Base-by-base conservation (phyloP, 2,888 invertebrate genomes). In the Prosopocoilus inquinatus region DNA sequence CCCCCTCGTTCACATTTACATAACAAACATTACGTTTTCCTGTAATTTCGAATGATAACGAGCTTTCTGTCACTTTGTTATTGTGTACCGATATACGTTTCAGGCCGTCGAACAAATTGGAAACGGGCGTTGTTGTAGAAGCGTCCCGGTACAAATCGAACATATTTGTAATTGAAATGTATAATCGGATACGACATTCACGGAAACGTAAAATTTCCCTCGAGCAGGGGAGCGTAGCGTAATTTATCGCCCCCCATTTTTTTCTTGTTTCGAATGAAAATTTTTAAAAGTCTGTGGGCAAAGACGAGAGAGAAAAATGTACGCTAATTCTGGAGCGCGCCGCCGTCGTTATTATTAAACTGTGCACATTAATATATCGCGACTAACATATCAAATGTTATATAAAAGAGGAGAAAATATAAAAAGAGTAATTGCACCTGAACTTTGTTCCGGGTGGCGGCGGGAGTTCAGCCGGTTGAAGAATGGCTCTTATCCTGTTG, bases 401-500 rank as follows among this genome's bases (percentile, higher is more conserved):
- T 38, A 38, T 9, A 12, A 38, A 7, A 13, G 16, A 9, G 7
- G 16, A 41, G 7, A n/a, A 41, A 41, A 41, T 41, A 9, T 15
- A 41, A 41, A 41, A 41, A 11, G 13, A 16, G 41, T 41, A 41
- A 41, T 41, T 41, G 15, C 41, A 15, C 13, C 41, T 41, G 41
- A 41, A 41, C 41, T 41, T 41, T 41, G 41, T 41, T 41, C 41
- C 41, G 41, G 12, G 16, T 41, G 41, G 35, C 51, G 34, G 36
- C 34, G 32, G 33, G 41, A 47, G 55, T 50, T 46, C 35, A 20
- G 47, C 39, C 43, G 39, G 47, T 41, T 55, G 55, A 61, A 53
- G 53, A 53, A 61, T 61, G 61, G 50, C 50, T 36, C 57, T 59
- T 58, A 58, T 62, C 53, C 49, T 53, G 61, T 44, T 55, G 39